phyloP scores from a whole-genome alignment of 1,140 invertebrate genomes.

The Caenorhabditis remanei region DNA sequence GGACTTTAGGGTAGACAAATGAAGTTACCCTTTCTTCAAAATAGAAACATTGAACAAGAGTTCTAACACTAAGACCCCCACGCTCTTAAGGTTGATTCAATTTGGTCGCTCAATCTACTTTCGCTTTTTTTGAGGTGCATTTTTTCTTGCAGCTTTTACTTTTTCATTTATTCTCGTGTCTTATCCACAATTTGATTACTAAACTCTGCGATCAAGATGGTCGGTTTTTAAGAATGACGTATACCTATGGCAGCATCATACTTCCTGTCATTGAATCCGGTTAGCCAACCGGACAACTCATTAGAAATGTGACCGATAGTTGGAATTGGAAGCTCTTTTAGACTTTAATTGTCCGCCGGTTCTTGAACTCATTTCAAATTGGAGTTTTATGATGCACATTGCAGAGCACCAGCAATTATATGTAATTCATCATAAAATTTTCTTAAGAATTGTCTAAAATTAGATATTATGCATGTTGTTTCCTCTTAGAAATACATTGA shows the following conservation, averaged over 20 bases:
- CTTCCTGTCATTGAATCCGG: conserved; percentile 5
- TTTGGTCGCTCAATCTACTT: neutral
- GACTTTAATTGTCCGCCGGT: conserved; percentile 1
- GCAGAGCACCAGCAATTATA: neutral
- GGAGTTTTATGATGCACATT: neutral
- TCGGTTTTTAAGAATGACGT: neutral
- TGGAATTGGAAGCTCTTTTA: neutral
- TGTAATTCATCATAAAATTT: neutral
- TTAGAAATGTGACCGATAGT: neutral
- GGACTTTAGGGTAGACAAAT: neutral
- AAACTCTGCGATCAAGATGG: neutral
- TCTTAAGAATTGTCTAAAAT: conserved; percentile 7
- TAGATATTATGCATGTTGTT: neutral
- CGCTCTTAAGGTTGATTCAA: neutral
- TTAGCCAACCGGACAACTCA: neutral
- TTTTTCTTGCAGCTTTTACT: conserved; percentile 14
- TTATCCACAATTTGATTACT: conserved; percentile 18
- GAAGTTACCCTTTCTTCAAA: neutral
- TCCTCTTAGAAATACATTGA: too few relatives aligned
- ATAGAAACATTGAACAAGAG: conserved; percentile 30
- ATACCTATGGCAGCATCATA: neutral
- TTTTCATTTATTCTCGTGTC: neutral
- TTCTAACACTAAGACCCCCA: neutral
- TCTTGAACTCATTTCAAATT: neutral
- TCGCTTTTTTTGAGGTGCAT: neutral